Percentiles rank a stretch among this genome's conserved stretches.
Evolutionary conservation across 2,888 invertebrate species (phyloP).

Genomic region (Caenorhabditis sp.): DNA sequence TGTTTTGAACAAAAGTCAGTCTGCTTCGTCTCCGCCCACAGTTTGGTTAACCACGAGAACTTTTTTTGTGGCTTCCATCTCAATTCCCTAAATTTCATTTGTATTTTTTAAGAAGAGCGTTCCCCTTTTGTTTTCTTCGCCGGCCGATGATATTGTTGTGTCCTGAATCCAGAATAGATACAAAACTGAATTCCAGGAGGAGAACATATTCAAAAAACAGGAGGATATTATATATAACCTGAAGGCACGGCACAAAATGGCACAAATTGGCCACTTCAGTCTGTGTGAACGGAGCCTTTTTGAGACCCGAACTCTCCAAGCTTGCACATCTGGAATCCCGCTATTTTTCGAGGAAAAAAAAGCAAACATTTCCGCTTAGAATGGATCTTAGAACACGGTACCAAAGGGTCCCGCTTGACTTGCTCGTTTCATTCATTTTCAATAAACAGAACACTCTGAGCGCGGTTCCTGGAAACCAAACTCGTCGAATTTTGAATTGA

Average conservation of each 20-base stretch:
- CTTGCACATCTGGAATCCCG: background rate
- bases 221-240: too few relatives aligned
- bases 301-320: background rate
- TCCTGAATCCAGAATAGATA: too few relatives aligned
- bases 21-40: background rate
- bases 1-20: constrained; percentile 29
- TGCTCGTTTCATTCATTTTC: constrained; percentile 1
- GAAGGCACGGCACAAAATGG: too few relatives aligned
- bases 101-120: background rate
- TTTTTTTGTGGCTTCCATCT: constrained; percentile 28
- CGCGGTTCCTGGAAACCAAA: constrained; percentile 33
- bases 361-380: constrained; percentile 9
- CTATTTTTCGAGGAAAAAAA: background rate
- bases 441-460: constrained; percentile 17
- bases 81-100: background rate
- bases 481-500: too few relatives aligned
- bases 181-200: too few relatives aligned
- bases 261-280: too few relatives aligned
- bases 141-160: too few relatives aligned
- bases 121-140: background rate
- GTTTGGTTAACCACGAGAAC: background rate
- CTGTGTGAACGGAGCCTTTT: too few relatives aligned
- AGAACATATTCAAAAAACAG: too few relatives aligned
- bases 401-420: constrained; percentile 32
- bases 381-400: background rate